Evolutionary conservation across 2,888 invertebrate genomes (phyloP), one percentile per base, ranked within the genome.

Genomic region (Drosophila falleni): DNA sequence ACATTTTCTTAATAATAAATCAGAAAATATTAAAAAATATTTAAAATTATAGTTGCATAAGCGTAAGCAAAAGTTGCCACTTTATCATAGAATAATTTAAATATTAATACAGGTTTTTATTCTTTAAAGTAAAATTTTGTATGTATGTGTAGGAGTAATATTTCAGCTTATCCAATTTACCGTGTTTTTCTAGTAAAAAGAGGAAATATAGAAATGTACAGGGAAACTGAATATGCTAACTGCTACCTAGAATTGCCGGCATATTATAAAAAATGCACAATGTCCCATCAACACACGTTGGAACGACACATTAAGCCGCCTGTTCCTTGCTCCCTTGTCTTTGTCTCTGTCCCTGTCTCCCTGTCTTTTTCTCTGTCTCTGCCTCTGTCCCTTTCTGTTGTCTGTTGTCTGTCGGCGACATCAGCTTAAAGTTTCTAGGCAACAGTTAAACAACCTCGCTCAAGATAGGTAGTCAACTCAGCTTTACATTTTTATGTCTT

Each of bases 261-360:
- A 75, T 74, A 80, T 82, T 81, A 89, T 89, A 80, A 87, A 87
- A 90, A 86, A 87, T 89, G 83, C 80, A 86, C 75, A 81, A 72
- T 78, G 87, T 78, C 67, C 76, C 79, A 78, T 89, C 83, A 89
- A 61, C 80, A 76, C 67, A 66, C 65, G 50, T 35, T 50, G 56
- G 31, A 50, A n/a, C 58, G 58, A 58, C 71, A 72, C 31, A 33
- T 54, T 58, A 19, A 35, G 13, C 15, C 23, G 9, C 33, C n/a
- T 2, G 44, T 19, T 26, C 46, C 15, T 41, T 37, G 5, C 11
- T 41, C 16, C 31, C 15, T n/a, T 15, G 23, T 33, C 41, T 23
- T 31, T 62, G 44, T 26, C 35, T 1, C 13, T 13, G 13, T 35
- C 35, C 13, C 35, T 13, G 5, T 37, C 37, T n/a, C n/a, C n/a